These are phyloP conservation scores for Timema podura DNA, from an alignment of 2,888 invertebrate genomes.

Conservation along the genomic window DNA sequence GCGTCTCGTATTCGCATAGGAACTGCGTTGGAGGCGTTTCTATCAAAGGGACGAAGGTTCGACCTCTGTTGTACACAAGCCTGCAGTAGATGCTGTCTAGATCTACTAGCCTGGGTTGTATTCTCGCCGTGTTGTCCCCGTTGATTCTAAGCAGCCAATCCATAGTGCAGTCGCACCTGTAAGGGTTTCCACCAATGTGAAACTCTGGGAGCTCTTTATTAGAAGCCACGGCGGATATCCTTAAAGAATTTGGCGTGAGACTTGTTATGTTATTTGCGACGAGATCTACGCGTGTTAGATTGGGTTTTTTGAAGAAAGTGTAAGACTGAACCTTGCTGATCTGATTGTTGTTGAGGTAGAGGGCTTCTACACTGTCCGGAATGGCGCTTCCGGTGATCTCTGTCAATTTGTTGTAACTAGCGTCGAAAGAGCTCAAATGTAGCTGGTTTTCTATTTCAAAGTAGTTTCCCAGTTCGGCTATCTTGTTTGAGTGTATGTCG, in stretches of 20 bases:
- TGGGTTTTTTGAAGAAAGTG: slow-evolving; percentile 82
- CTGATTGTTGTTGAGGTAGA: slow-evolving; percentile 74
- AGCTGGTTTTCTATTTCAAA: slow-evolving; percentile 77
- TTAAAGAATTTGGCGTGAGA: slow-evolving; percentile 68
- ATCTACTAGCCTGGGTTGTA: slow-evolving; percentile 78
- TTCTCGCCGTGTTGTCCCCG: slow-evolving; percentile 63
- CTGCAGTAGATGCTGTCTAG: slow-evolving; percentile 78
- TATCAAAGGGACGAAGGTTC: slow-evolving; percentile 67
- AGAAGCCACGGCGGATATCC: slow-evolving; percentile 70
- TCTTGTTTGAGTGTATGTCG: slow-evolving; percentile 80
- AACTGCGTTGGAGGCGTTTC: slow-evolving; percentile 79
- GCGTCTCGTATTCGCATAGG: slow-evolving; percentile 77
- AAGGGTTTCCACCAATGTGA: slow-evolving; percentile 79
- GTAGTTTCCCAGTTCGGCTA: slow-evolving; percentile 78
- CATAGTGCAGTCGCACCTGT: slow-evolving; percentile 86
- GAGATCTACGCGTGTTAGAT: slow-evolving; percentile 75
- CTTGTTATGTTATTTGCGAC: slow-evolving; percentile 75
- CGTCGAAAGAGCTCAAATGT: slow-evolving; percentile 74
- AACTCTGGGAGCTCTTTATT: slow-evolving; percentile 74
- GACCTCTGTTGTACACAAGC: slow-evolving; percentile 71
- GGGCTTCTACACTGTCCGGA: slow-evolving; percentile 75
- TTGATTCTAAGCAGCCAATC: slow-evolving; percentile 85
- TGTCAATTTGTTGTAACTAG: slow-evolving; percentile 73
- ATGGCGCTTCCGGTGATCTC: slow-evolving; percentile 79
- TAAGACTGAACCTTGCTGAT: slow-evolving; percentile 81